Percentiles rank a stretch among this genome's conserved stretches.
Evolutionary conservation across 2,888 invertebrate species (phyloP).

Genomic region (Liopterus haemorrhoidalis): DNA sequence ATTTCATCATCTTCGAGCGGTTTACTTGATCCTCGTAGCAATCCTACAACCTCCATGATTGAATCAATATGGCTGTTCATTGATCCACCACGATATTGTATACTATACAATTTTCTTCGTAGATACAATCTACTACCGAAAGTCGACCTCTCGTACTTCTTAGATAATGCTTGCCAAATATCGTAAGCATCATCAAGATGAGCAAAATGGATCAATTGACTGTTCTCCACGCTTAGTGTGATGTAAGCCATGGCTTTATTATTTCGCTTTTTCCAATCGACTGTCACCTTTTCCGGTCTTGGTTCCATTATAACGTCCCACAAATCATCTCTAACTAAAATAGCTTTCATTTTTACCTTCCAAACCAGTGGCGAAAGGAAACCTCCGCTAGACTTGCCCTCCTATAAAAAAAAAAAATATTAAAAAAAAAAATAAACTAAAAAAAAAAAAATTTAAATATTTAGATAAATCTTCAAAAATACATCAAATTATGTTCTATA

Average conservation of each 20-base stretch:
- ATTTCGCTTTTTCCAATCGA: no score
- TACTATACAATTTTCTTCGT: slow-evolving; percentile 7
- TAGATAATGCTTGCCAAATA: slow-evolving; percentile 7
- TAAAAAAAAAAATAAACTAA: no score
- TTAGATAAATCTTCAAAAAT: no score
- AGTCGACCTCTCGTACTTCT: slow-evolving; percentile 15
- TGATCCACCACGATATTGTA: slow-evolving; percentile 5
- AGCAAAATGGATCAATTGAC: slow-evolving; percentile 13
- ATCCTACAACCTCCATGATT: slow-evolving; percentile 11
- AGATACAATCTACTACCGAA: slow-evolving; percentile 14
- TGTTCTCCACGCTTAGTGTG: slow-evolving; percentile 14
- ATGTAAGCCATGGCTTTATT: slow-evolving; percentile 15
- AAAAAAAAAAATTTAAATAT: no score
- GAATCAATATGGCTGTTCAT: slow-evolving; percentile 11
- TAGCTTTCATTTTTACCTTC: slow-evolving; percentile 14
- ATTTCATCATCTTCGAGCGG: slow-evolving; percentile 12
- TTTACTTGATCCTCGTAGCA: slow-evolving; percentile 8
- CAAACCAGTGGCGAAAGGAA: no score
- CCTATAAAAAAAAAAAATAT: no score
- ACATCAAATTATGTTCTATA: no score
- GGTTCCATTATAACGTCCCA: slow-evolving; percentile 12
- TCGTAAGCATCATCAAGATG: slow-evolving; percentile 14
- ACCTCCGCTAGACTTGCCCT: no score
- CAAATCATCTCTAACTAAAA: slow-evolving; percentile 13
- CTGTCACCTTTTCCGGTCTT: background rate